phyloP scores from a whole-genome alignment of 2,797 vertebrate genomes.

The Halcyon leucocephala region DNA sequence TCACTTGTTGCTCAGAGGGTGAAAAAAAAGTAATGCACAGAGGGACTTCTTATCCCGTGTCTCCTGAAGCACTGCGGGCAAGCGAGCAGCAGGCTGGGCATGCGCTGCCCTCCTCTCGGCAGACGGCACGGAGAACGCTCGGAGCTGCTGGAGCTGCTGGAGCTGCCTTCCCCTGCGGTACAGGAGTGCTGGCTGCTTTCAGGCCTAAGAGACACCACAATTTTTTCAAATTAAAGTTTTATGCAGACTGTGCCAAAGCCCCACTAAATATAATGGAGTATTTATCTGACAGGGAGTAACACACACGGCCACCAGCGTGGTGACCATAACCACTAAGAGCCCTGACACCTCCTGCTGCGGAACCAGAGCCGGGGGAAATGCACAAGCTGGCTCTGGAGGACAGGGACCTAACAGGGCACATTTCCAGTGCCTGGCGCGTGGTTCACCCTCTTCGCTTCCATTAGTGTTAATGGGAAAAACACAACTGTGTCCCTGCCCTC shows the following conservation, averaged over 20 bases:
- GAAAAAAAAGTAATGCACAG: background rate
- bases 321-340: background rate
- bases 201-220: no score
- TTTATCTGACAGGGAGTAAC: background rate
- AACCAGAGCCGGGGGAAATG: background rate
- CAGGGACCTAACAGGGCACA: background rate
- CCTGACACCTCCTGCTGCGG: background rate
- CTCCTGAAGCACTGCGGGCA: background rate
- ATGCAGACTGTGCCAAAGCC: background rate
- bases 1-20: background rate
- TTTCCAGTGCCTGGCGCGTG: background rate
- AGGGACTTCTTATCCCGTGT: background rate
- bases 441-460: background rate
- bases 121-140: background rate
- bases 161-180: background rate
- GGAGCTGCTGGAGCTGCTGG: background rate
- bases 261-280: background rate
- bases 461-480: background rate
- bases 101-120: accelerated
- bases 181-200: background rate
- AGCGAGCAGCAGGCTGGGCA: background rate
- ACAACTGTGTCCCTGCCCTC: background rate
- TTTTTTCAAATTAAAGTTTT: background rate
- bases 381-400: background rate
- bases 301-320: background rate